Percentiles rank a stretch among this genome's conserved stretches.
Evolutionary conservation across 2,797 vertebrate genomes (phyloP).

Genomic region (Pseudopleuronectes americanus): DNA sequence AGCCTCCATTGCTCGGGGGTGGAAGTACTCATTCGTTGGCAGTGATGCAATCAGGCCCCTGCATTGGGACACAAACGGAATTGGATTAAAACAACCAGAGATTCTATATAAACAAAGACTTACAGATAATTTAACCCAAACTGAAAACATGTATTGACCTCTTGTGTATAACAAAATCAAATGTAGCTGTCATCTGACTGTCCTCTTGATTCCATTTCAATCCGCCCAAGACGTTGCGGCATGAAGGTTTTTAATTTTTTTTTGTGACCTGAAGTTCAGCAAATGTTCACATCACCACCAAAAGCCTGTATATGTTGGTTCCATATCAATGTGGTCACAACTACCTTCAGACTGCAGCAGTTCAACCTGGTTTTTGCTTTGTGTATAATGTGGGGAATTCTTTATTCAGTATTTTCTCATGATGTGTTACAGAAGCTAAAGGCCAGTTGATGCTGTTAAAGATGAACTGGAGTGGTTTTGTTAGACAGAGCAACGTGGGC

Average conservation of each 20-base stretch:
- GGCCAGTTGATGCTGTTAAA: constrained; percentile 11
- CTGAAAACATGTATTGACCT: constrained; percentile 4
- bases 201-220: constrained; percentile 10
- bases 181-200: constrained; percentile 14
- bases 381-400: not conserved
- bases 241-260: not conserved
- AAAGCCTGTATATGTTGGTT: constrained; percentile 24
- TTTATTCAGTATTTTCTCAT: constrained; percentile 14
- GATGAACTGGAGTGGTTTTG: constrained; percentile 26
- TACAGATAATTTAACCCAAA: constrained; percentile 11
- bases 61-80: too few species aligned
- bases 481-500: constrained; percentile 2
- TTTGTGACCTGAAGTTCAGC: too few species aligned
- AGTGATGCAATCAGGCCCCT: too few species aligned
- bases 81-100: too few species aligned
- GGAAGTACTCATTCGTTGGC: too few species aligned
- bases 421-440: constrained; percentile 1
- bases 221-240: not conserved
- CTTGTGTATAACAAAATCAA: not conserved
- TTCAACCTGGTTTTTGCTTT: constrained; percentile 19
- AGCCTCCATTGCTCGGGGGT: too few species aligned
- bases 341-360: not conserved
- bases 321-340: constrained; percentile 2
- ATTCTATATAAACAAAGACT: constrained; percentile 2
- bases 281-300: constrained; percentile 18